phyloP scores from a whole-genome alignment of 2,797 vertebrate species.

The Schizopygopsis pylzovi region DNA sequence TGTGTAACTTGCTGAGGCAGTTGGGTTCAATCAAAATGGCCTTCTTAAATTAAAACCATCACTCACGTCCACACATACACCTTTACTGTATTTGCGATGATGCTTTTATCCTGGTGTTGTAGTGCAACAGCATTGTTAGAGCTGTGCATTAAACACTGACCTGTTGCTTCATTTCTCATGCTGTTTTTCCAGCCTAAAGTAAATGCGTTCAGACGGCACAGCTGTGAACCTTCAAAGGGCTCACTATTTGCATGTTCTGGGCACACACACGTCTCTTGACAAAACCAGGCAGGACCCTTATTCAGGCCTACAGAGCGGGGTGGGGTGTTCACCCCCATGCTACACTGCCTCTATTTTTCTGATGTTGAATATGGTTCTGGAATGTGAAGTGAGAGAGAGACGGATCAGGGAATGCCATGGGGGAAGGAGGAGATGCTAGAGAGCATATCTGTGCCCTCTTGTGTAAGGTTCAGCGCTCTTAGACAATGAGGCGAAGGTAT shows the following conservation, averaged over 20 bases:
- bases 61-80: constrained; percentile 26
- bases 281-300: constrained; percentile 45
- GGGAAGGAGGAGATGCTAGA: constrained; percentile 26
- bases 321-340: constrained; percentile 66
- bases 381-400: constrained; percentile 34
- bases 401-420: not conserved
- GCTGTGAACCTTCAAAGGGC: constrained; percentile 57
- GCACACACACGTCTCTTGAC: constrained; percentile 41
- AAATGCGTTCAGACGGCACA: constrained; percentile 51
- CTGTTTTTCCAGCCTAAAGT: constrained; percentile 28
- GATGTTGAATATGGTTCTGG: constrained; percentile 42
- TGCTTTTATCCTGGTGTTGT: constrained; percentile 35
- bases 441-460: constrained; percentile 67
- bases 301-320: constrained; percentile 59
- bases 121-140: constrained; percentile 32
- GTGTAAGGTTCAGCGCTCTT: constrained; percentile 70
- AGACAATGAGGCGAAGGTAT: constrained; percentile 71
- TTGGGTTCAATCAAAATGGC: constrained; percentile 29
- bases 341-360: constrained; percentile 72
- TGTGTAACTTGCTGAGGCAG: constrained; percentile 10
- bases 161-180: constrained; percentile 30
- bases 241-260: constrained; percentile 42
- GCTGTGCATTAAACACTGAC: constrained; percentile 39
- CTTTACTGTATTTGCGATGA: not conserved
- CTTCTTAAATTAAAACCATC: constrained; percentile 52